Conservation (phyloP, 1,140 invertebrate species). For the honey bee (Apis mellifera) region Amel_HAv3.1 CM009938.2:12664001-12664500, state of each 20-base stretch:
- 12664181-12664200: conserved; percentile 78
- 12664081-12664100: conserved; percentile 24
- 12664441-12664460: too few relatives aligned
- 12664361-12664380: too few relatives aligned
- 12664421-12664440: too few relatives aligned
- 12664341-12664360: background rate
- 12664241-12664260: conserved; percentile 25
- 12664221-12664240: conserved; percentile 73
- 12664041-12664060: conserved; percentile 61
- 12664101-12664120: conserved; percentile 63
- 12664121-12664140: conserved; percentile 82
- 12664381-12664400: too few relatives aligned
- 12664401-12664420: too few relatives aligned
- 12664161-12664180: conserved; percentile 76
- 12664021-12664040: conserved; percentile 39
- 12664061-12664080: conserved; percentile 67
- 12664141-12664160: conserved; percentile 86
- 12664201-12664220: conserved; percentile 79
- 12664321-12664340: background rate
- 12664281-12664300: too few relatives aligned
- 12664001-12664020: conserved; percentile 5
- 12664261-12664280: conserved; percentile 2
- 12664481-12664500: too few relatives aligned
- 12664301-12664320: too few relatives aligned
- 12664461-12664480: too few relatives aligned